Evolutionary conservation across 2,888 invertebrate genomes (phyloP), one percentile per base, ranked within the genome.

Genomic region (Drosophila cracens): DNA sequence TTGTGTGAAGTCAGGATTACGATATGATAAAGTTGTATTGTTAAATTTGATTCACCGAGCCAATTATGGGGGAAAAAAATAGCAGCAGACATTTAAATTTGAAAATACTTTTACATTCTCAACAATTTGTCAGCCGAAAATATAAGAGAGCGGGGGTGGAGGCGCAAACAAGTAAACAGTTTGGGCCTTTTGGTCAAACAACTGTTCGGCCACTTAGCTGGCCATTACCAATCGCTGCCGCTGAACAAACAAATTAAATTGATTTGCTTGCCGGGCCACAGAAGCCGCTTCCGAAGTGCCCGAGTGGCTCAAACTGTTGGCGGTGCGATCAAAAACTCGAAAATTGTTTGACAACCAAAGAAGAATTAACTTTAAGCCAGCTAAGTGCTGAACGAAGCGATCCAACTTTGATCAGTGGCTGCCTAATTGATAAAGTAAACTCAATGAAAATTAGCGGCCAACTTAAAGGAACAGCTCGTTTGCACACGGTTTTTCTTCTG

Each of bases 281-380:
- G 87, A 87, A 87, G 87, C 90, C 86, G 87, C 87, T 87, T 90
- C 87, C 90, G 87, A 88, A 88, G 86, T 83, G 83, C 64, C 77
- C 36, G 46, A 52, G 63, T 69, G 74, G 53, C 27, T 38, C 29
- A 56, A 27, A 25, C 57, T 13, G 48, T 56, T 18, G 73, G 70
- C 88, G 89, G 86, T 70, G 31, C 40, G 87, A 85, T 89, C 88
- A 85, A 82, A 70, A 69, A 34, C 11, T 48, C 56, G n/a, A 56
- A 53, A 56, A 66, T 71, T 89, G 78, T 87, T 87, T 83, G 82
- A 89, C 86, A 85, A 81, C 34, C 78, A 73, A 72, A 61, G 49
- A 34, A 62, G 21, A 38, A 58, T 33, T 61, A 54, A 67, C 58
- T 49, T 10, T 38, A 52, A n/a, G 51, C 57, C 54, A 38, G 75